Percentiles rank a stretch among this genome's conserved stretches.
Conservation (phyloP, 1,140 invertebrate species). For the Anoplolepis gracilipes region DNA sequence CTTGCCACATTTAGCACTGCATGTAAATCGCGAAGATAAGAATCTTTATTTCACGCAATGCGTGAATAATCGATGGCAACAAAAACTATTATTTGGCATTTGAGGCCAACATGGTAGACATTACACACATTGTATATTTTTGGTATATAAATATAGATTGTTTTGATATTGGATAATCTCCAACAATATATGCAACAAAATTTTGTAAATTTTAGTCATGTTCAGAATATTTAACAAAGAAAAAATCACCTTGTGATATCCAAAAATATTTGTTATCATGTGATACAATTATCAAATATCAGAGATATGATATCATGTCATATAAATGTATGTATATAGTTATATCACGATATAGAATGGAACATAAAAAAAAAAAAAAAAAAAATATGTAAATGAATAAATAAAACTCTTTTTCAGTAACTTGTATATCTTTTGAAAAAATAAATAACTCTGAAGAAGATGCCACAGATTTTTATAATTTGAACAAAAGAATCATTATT, state of each 20-base stretch:
- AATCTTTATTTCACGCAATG: not conserved
- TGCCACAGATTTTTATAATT: not conserved
- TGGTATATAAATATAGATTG: conserved; percentile 34
- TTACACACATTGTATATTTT: not conserved
- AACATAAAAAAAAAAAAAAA: too few relatives aligned
- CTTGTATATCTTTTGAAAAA: not conserved
- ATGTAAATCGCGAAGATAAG: not conserved
- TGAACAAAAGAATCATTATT: not conserved
- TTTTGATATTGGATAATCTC: not conserved
- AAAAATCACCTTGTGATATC: too few relatives aligned
- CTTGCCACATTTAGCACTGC: not conserved
- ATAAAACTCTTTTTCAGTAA: not conserved
- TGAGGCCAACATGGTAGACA: not conserved
- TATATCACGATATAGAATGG: not conserved
- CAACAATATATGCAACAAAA: not conserved
- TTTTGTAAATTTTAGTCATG: not conserved
- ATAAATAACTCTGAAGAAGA: not conserved
- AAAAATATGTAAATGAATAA: not conserved
- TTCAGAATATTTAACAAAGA: not conserved
- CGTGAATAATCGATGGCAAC: conserved; percentile 16
- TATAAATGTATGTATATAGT: not conserved
- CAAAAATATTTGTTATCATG: too few relatives aligned
- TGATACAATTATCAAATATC: too few relatives aligned
- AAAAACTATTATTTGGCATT: not conserved
- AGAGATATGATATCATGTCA: not conserved